These are phyloP conservation scores for Parelbella ahira DNA, from an alignment of 2,888 invertebrate genomes.

Conservation along the genomic window DNA sequence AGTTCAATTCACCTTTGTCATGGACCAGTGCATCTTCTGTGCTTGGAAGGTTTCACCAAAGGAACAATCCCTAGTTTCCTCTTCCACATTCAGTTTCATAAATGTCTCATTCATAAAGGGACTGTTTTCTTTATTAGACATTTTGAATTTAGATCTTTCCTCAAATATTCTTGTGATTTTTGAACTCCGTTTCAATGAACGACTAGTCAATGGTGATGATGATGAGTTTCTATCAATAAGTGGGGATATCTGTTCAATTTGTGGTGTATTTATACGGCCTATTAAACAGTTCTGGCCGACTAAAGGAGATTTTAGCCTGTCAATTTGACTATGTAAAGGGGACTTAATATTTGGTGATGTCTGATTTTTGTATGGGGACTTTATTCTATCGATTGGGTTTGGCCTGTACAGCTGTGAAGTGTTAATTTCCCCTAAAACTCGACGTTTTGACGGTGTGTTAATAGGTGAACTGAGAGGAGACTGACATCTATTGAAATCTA, in stretches of 20 bases:
- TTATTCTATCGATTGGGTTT: conserved; percentile 20
- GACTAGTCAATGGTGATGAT: conserved; percentile 36
- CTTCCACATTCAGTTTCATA: conserved; percentile 56
- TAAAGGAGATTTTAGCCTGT: conserved; percentile 42
- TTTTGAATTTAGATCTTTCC: conserved; percentile 55
- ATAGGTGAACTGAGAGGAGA: conserved; percentile 46
- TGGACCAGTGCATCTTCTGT: conserved; percentile 45
- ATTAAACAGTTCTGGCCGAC: conserved; percentile 25
- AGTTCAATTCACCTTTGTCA: conserved; percentile 56
- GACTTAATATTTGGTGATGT: conserved; percentile 35
- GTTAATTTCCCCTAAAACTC: conserved; percentile 55
- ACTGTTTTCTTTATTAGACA: conserved; percentile 60
- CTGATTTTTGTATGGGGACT: conserved; percentile 1
- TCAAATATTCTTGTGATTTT: conserved; percentile 61
- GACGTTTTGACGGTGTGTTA: conserved; percentile 47
- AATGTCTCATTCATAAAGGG: conserved; percentile 44
- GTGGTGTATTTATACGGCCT: conserved; percentile 9
- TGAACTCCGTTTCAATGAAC: conserved; percentile 32
- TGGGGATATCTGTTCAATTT: conserved; percentile 34
- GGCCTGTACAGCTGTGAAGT: conserved; percentile 33
- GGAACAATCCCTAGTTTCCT: conserved; percentile 63
- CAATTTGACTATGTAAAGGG: conserved; percentile 36
- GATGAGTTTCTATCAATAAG: conserved; percentile 31
- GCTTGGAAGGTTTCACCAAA: conserved; percentile 47
- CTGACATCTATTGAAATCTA: conserved; percentile 51